Percentiles rank a stretch among this genome's conserved stretches.
Evolutionary conservation across 2,797 vertebrate genomes (phyloP).

Genomic region (Melanotaenia boesemani): DNA sequence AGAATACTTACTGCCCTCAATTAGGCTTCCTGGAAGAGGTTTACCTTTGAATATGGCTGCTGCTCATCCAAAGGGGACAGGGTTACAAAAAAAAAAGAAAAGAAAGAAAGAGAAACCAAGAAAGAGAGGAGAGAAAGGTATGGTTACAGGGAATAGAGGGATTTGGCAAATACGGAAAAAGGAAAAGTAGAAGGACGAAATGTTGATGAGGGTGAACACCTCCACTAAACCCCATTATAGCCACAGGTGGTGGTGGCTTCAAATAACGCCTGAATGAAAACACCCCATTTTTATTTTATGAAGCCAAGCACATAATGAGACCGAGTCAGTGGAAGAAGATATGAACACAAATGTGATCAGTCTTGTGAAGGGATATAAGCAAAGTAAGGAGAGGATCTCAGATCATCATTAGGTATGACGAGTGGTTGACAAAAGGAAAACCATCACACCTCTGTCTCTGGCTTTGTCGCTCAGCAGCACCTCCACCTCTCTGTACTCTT

Average conservation of each 20-base stretch:
- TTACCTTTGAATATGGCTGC: constrained; percentile 98
- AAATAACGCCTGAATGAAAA: constrained; percentile 29
- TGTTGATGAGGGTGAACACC: constrained; percentile 44
- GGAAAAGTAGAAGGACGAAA: constrained; percentile 39
- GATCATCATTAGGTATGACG: background rate
- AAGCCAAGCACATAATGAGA: constrained; percentile 38
- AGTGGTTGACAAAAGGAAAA: background rate
- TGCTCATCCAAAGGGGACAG: constrained; percentile 85
- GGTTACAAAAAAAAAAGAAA: constrained; percentile 27
- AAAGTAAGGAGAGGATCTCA: constrained; percentile 7
- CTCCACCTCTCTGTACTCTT: constrained; percentile 93
- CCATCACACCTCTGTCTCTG: constrained; percentile 91
- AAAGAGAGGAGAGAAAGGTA: constrained; percentile 59
- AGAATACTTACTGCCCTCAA: constrained; percentile 95
- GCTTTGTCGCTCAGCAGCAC: constrained; percentile 98
- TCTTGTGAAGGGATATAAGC: constrained; percentile 12
- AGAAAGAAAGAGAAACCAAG: constrained; percentile 40
- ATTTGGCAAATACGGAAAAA: constrained; percentile 43
- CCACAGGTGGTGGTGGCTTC: constrained; percentile 38
- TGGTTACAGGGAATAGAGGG: constrained; percentile 61
- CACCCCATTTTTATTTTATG: constrained; percentile 56
- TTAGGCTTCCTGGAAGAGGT: constrained; percentile 93
- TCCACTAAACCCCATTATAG: constrained; percentile 29
- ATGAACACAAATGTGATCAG: constrained; percentile 20
- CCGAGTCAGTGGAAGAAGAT: constrained; percentile 13